Base-by-base conservation (phyloP, 2,888 invertebrate genomes). In the Antitype chi region DNA sequence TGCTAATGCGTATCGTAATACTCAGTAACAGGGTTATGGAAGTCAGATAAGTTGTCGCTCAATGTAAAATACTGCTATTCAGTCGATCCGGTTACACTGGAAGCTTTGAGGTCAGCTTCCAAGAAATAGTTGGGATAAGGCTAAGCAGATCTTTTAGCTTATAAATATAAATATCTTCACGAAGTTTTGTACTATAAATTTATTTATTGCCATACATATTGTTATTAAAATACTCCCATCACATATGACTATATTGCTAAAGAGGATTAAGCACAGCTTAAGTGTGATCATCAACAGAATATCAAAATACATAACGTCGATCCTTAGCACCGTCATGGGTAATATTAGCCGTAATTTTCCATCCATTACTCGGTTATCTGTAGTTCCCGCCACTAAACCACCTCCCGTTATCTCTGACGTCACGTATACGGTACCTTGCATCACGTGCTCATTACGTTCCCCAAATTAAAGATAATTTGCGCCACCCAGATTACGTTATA, bases 401-500 rank as follows among this genome's bases (percentile, higher is more conserved):
- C 73, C 69, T 66, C 38, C 47, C 43, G 71, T 82, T 87, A 81
- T 80, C 81, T 77, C 53, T 73, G 71, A 78, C 77, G 73, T 89
- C 88, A 82, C 82, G 77, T 84, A 68, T 69, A 72, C 64, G 55
- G 55, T 82, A 74, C 57, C 81, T 72, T 70, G 74, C 78, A 76
- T 71, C 84, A 77, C 83, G 81, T 74, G 32, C 84, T 84, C 82
- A 84, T 89, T 86, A 89, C 82, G 64, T 32, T 70, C 59, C 80
- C 72, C 74, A 88, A 89, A 89, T 88, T 86, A 86, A 88, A 89
- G 86, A 81, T 86, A 87, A 89, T 89, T 89, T 78, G 77, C 80
- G 81, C 60, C 43, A 74, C 60, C 77, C 81, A 78, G 86, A 88
- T 88, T 83, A 87, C 77, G 76, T 85, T 85, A 88, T 89, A 87